Evolutionary conservation across 2,888 invertebrate species (phyloP).

Genomic region (Sturmia bella): DNA sequence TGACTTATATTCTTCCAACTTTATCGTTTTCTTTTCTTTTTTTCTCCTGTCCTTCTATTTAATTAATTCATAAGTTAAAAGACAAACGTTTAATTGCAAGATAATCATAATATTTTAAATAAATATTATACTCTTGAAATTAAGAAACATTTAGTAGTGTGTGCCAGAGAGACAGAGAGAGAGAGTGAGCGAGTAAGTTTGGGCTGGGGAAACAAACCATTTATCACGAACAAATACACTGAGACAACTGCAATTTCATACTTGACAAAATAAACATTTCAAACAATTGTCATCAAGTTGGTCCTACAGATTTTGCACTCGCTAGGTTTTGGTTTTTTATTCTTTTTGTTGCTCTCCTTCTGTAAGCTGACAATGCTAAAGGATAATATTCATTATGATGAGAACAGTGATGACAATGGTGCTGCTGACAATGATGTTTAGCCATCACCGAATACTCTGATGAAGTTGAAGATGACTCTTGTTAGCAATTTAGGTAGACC

Average conservation of each 20-base stretch:
- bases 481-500: constrained; percentile 59
- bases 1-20: neutral
- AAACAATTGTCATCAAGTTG: constrained; percentile 62
- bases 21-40: neutral
- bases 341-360: neutral
- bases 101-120: constrained; percentile 70
- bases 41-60: constrained; percentile 12
- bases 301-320: constrained; percentile 45
- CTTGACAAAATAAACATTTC: constrained; percentile 60
- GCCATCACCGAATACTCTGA: constrained; percentile 41
- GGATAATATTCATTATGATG: neutral
- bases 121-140: constrained; percentile 66
- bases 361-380: constrained; percentile 22
- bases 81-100: constrained; percentile 70
- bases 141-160: constrained; percentile 40
- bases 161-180: neutral
- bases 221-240: constrained; percentile 24
- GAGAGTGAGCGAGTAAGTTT: neutral
- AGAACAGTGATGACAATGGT: neutral
- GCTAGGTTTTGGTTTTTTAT: too few relatives aligned
- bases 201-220: constrained; percentile 33
- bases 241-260: constrained; percentile 19
- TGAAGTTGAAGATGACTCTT: constrained; percentile 48
- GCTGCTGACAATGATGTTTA: constrained; percentile 22
- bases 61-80: constrained; percentile 67